Conservation (phyloP, 2,888 invertebrate genomes). For the Fragum sueziense region DNA sequence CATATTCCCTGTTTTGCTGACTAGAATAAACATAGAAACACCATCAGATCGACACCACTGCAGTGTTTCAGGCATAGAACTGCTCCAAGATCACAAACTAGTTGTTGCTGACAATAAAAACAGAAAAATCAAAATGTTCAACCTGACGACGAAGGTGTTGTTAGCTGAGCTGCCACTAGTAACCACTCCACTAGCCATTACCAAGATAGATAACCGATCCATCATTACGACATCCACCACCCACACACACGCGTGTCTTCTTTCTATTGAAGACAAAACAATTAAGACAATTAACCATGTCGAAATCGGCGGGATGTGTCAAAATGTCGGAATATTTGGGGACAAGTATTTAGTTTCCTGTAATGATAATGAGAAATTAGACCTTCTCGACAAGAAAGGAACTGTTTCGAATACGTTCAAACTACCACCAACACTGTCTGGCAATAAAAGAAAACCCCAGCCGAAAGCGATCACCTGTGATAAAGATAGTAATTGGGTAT, state of each 20-base stretch:
- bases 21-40: not conserved
- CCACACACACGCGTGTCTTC: not conserved
- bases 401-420: not conserved
- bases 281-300: not conserved
- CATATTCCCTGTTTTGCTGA: not conserved
- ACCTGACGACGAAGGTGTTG: not conserved
- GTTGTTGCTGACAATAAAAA: conserved; percentile 8
- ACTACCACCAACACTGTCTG: not conserved
- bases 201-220: not conserved
- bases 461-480: not conserved
- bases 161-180: not conserved
- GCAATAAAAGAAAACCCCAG: not conserved
- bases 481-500: not conserved
- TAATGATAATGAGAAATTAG: not conserved
- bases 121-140: conserved; percentile 4
- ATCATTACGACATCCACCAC: not conserved
- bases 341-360: not conserved
- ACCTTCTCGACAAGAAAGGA: not conserved
- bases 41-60: conserved; percentile 11
- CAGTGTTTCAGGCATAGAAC: not conserved
- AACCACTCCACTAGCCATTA: not conserved
- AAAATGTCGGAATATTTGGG: not conserved
- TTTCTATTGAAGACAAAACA: not conserved
- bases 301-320: not conserved
- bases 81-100: not conserved